These are phyloP conservation scores for Addax nasomaculatus DNA, from an alignment of 2,113 vertebrate genomes.

Conservation along the genomic window DNA sequence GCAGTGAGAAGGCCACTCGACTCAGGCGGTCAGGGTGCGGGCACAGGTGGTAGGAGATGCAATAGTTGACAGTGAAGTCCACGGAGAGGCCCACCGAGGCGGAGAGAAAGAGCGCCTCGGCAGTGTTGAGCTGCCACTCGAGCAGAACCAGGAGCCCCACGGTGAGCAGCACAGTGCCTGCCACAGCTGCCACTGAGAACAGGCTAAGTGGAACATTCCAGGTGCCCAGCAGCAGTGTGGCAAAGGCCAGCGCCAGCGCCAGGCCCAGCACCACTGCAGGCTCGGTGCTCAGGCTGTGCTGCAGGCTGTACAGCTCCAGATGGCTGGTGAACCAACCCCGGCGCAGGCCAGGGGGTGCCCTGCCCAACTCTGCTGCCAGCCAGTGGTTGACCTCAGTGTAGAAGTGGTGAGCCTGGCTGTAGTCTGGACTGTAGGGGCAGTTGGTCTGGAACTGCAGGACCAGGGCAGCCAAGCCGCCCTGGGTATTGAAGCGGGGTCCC, in stretches of 20 bases:
- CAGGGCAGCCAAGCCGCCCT: slow-evolving; percentile 88
- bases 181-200: slow-evolving; percentile 91
- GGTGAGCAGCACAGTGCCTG: slow-evolving; percentile 92
- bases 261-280: slow-evolving; percentile 90
- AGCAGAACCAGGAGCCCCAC: slow-evolving; percentile 92
- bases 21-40: slow-evolving; percentile 93
- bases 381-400: slow-evolving; percentile 88
- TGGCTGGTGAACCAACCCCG: slow-evolving; percentile 94
- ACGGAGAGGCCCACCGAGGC: slow-evolving; percentile 92
- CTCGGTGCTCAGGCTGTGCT: slow-evolving; percentile 92
- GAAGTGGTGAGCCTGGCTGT: slow-evolving; percentile 86
- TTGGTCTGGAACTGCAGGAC: slow-evolving; percentile 92
- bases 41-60: slow-evolving; percentile 94
- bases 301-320: slow-evolving; percentile 89
- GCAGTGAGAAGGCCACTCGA: slow-evolving; percentile 93
- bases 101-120: slow-evolving; percentile 95
- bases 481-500: slow-evolving; percentile 89
- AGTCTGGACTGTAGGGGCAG: slow-evolving; percentile 91
- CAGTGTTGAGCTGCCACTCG: slow-evolving; percentile 94
- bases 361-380: slow-evolving; percentile 87
- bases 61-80: slow-evolving; percentile 94
- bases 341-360: slow-evolving; percentile 87
- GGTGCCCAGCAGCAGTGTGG: slow-evolving; percentile 90
- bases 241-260: slow-evolving; percentile 90
- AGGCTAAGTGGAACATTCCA: slow-evolving; percentile 95